A percentile compares a stretch with the other conserved stretches of the same genome.
Evolutionary conservation across 35 echinoderm and acorn worm genomes (phyloP).

Genomic region (Ptychodera flava): DNA sequence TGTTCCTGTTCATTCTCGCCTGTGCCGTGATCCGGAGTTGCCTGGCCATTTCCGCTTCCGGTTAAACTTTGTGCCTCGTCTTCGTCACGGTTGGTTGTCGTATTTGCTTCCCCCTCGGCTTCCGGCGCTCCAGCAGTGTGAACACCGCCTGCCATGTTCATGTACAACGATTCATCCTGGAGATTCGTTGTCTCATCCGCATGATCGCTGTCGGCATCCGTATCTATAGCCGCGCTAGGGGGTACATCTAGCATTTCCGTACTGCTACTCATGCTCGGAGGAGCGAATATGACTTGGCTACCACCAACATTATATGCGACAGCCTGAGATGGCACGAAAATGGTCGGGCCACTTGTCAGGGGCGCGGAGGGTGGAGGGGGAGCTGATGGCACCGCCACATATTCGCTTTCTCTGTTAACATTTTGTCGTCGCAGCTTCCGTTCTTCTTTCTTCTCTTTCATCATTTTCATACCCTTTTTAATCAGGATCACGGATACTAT

Average conservation of each 20-base stretch:
- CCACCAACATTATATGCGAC: too few relatives aligned
- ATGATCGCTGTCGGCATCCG: background rate
- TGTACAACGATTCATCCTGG: too few relatives aligned
- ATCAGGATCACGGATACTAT: background rate
- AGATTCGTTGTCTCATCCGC: background rate
- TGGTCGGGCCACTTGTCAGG: background rate
- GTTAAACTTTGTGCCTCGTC: background rate
- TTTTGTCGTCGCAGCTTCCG: background rate
- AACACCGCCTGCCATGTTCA: too few relatives aligned
- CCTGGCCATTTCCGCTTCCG: background rate
- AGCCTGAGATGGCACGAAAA: too few relatives aligned
- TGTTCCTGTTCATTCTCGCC: background rate
- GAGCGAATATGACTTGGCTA: too few relatives aligned
- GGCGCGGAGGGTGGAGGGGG: background rate
- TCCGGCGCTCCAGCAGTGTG: too few relatives aligned
- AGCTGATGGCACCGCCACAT: background rate
- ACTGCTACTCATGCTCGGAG: too few relatives aligned
- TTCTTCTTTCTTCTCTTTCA: background rate
- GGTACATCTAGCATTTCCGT: too few relatives aligned
- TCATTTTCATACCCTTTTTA: background rate
- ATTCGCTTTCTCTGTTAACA: background rate
- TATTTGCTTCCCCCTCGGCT: background rate
- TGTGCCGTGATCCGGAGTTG: background rate
- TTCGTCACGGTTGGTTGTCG: background rate
- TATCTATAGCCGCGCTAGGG: background rate